phyloP scores from a whole-genome alignment of 2,888 invertebrate species.

The Nemurella pictetii region DNA sequence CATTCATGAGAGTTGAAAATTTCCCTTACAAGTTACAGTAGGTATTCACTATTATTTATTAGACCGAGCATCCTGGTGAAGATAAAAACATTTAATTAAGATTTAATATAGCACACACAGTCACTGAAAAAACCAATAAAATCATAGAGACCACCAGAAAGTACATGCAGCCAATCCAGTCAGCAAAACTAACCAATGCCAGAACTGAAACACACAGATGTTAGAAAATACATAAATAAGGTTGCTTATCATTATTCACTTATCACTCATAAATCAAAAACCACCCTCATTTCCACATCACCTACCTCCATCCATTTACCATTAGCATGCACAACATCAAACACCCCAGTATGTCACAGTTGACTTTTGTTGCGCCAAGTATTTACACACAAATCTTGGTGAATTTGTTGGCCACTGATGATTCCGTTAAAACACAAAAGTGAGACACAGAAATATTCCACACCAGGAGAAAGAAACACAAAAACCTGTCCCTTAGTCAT shows the following conservation, averaged over 20 bases:
- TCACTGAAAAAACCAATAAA: not conserved
- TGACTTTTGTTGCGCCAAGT: not conserved
- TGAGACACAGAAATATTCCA: not conserved
- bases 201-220: not conserved
- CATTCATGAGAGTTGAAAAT: no score
- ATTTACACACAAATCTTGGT: not conserved
- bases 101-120: not conserved
- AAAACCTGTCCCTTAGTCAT: not conserved
- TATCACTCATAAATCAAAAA: no score
- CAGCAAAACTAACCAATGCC: not conserved
- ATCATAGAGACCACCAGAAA: not conserved
- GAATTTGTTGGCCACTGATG: not conserved
- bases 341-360: not conserved
- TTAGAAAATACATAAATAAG: no score
- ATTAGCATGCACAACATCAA: not conserved
- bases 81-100: not conserved
- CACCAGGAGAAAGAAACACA: not conserved
- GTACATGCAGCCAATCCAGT: not conserved
- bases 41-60: no score
- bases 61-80: not conserved
- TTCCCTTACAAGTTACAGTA: no score
- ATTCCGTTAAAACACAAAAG: not conserved
- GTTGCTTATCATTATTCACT: no score
- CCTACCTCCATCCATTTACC: not conserved
- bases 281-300: not conserved